These are phyloP conservation scores for Planococcus citri DNA, from an alignment of 1,140 invertebrate genomes.

Conservation along the genomic window DNA sequence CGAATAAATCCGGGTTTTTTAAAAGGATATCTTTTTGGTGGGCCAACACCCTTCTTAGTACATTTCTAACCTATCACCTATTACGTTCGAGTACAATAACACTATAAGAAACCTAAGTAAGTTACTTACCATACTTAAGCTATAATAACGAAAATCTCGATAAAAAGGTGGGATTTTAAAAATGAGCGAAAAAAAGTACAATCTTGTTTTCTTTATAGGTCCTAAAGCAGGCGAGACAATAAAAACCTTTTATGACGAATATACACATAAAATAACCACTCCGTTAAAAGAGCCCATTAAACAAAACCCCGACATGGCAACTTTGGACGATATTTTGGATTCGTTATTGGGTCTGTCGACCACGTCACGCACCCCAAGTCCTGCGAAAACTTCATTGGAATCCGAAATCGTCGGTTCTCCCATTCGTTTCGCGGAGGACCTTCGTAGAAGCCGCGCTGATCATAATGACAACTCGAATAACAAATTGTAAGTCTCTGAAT, in stretches of 20 bases:
- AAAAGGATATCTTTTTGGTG: too few relatives aligned
- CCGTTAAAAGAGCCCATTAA: conserved; percentile 20
- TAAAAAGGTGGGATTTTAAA: too few relatives aligned
- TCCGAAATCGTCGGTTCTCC: conserved; percentile 13
- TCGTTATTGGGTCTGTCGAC: conserved; percentile 72
- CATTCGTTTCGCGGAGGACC: background rate
- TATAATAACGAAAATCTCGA: too few relatives aligned
- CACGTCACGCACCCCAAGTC: conserved; percentile 51
- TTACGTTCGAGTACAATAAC: too few relatives aligned
- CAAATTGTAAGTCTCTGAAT: conserved; percentile 26
- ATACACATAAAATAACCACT: background rate
- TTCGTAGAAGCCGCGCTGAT: conserved; percentile 28
- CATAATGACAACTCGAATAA: conserved; percentile 31
- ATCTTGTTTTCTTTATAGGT: background rate
- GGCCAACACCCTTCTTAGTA: too few relatives aligned
- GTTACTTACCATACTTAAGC: background rate
- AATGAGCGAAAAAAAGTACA: background rate
- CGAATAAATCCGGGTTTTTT: too few relatives aligned
- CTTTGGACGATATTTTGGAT: conserved; percentile 84
- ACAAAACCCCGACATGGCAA: conserved; percentile 61
- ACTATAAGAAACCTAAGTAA: background rate
- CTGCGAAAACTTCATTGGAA: conserved; percentile 30
- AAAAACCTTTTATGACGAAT: conserved; percentile 14
- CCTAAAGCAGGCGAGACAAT: background rate
- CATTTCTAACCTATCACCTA: too few relatives aligned